Base-by-base conservation (phyloP, 2,113 vertebrate genomes). In the Sinocyclocheilus rhinocerous region DNA sequence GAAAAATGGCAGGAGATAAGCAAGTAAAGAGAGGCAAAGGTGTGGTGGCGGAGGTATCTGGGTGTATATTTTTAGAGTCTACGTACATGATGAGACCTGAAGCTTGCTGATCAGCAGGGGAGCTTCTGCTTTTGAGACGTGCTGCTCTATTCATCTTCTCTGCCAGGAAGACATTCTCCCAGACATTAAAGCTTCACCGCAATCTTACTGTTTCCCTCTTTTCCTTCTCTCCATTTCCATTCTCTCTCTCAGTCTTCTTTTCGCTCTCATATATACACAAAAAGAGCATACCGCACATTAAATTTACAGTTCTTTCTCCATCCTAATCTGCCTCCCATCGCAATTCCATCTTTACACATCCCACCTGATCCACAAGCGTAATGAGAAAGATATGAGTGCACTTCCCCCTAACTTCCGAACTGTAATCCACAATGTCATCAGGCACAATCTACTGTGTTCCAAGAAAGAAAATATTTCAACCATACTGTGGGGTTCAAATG, bases 61-160 rank as follows among this genome's bases (percentile, higher is more conserved):
- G 76, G 77, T 70, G 76, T 76, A n/a, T 89, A 89, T 89, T 89
- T 87, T 85, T 89, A 85, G 85, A 79, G 50, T 42, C 15, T 8
- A 48, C 72, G 84, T 50, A 67, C 57, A 79, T 75, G 82, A 82
- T 76, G 85, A 87, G 82, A 87, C 82, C 76, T 67, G 67, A 79
- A 86, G 82, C 81, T 70, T 29, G 52, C 52, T 57, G 57, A 84
- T 83, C 85, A 87, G 85, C 88, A 50, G 82, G 87, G 81, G 77
- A 86, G 76, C 59, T 72, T 50, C 63, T 59, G 75, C 52, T 85
- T 85, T 81, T 83, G 87, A 86, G 65, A 48, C 73, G 72, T 63
- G 82, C 70, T 42, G 36, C 50, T 87, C 70, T 65, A 87, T 89
- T 89, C 83, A 89, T 89, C 85, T 89, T 85, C 85, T 39, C 65